Percentiles rank a stretch among this genome's conserved stretches.
Conservation (phyloP, 2,888 invertebrate species). For the Acanthacorydalis orientalis region DNA sequence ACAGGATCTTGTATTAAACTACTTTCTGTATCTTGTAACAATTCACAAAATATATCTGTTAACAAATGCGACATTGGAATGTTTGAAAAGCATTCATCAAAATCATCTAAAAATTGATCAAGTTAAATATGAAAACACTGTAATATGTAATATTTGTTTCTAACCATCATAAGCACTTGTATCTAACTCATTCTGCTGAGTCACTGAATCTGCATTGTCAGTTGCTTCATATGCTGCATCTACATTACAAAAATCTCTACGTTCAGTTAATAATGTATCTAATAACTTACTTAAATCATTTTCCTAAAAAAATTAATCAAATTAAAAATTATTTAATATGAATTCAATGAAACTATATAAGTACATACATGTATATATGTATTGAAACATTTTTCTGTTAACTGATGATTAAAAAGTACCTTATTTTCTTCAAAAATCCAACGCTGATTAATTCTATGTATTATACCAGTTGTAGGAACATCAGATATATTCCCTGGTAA, state of each 20-base stretch:
- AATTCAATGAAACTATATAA: too few relatives aligned
- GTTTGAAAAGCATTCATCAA: constrained; percentile 31
- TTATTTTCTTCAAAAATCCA: constrained; percentile 30
- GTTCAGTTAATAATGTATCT: constrained; percentile 32
- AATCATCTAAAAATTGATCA: constrained; percentile 24
- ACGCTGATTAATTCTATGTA: constrained; percentile 23
- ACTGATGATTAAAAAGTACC: constrained; percentile 19
- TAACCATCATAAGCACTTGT: neutral
- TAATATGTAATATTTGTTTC: constrained; percentile 2
- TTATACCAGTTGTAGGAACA: constrained; percentile 8
- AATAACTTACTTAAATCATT: constrained; percentile 27
- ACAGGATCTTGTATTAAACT: constrained; percentile 30
- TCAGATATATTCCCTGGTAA: constrained; percentile 34
- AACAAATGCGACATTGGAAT: constrained; percentile 28
- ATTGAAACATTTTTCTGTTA: too few relatives aligned
- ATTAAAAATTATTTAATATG: neutral
- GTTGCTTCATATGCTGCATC: constrained; percentile 42
- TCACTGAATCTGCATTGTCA: constrained; percentile 31
- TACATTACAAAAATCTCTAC: constrained; percentile 39
- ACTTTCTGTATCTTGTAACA: constrained; percentile 27
- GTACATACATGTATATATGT: constrained; percentile 14
- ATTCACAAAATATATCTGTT: constrained; percentile 30
- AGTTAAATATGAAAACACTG: neutral
- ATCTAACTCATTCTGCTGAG: constrained; percentile 4
- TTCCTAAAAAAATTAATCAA: constrained; percentile 20